Evolutionary conservation across 2,113 vertebrate species (phyloP).

Genomic region (Callithrix jacchus): DNA sequence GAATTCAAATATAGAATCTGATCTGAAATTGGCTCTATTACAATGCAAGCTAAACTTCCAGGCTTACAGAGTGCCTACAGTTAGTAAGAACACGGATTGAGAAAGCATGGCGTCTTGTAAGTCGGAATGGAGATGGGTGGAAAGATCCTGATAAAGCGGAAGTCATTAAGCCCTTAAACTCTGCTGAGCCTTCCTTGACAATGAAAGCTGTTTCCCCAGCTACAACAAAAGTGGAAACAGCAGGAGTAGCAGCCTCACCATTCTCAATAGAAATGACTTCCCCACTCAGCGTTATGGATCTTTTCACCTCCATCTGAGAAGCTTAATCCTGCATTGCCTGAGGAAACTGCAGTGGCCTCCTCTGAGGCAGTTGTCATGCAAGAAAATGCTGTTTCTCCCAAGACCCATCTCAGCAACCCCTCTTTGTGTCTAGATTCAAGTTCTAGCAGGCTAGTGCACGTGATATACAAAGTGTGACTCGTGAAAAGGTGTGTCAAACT

Average conservation of each 20-base stretch:
- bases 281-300: too few species aligned
- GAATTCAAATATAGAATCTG: neutral
- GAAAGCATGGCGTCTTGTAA: neutral
- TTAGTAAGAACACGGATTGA: neutral
- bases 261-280: too few species aligned
- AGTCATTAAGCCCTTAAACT: neutral
- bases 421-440: neutral
- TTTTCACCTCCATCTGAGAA: neutral
- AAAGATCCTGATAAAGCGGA: neutral
- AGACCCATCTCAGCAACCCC: fast-evolving
- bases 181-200: neutral
- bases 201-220: neutral
- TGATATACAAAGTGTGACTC: too few species aligned
- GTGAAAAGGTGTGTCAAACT: neutral
- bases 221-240: neutral
- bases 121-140: neutral
- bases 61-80: neutral
- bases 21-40: neutral
- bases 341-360: neutral
- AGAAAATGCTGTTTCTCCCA: neutral
- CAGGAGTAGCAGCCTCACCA: too few species aligned
- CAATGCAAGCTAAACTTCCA: neutral
- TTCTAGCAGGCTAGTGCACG: neutral
- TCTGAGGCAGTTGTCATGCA: neutral
- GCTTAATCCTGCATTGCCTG: neutral